phyloP scores from a whole-genome alignment of 2,888 invertebrate species.

The Candidula unifasciata region DNA sequence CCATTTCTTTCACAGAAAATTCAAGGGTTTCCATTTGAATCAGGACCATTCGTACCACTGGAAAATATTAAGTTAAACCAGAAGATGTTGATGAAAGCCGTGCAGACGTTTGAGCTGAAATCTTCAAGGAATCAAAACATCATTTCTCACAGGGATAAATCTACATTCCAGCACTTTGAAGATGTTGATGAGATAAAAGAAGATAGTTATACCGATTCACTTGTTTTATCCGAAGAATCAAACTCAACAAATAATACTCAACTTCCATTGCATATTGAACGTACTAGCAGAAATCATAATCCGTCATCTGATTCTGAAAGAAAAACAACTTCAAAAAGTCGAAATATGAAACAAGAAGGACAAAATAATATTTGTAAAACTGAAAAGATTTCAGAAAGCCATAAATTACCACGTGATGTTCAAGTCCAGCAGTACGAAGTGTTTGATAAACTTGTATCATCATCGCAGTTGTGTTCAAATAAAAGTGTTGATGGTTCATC shows the following conservation, averaged over 20 bases:
- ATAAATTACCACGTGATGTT: background rate
- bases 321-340: background rate
- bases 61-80: background rate
- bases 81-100: slow-evolving; percentile 9
- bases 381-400: background rate
- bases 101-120: slow-evolving; percentile 22
- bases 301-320: background rate
- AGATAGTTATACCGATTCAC: background rate
- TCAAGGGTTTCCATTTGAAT: slow-evolving; percentile 33
- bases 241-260: background rate
- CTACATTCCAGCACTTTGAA: background rate
- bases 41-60: slow-evolving; percentile 17
- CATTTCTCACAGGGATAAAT: background rate
- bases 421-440: background rate
- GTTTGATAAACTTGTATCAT: background rate
- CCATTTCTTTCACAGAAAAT: slow-evolving; percentile 37
- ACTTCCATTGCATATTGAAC: background rate
- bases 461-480: background rate
- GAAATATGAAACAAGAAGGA: background rate
- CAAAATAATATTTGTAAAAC: background rate
- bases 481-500: background rate
- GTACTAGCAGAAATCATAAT: no score
- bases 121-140: background rate
- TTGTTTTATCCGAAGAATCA: background rate
- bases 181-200: background rate